Evolutionary conservation across 2,888 invertebrate genomes (phyloP).

Genomic region (Erynnis tages): DNA sequence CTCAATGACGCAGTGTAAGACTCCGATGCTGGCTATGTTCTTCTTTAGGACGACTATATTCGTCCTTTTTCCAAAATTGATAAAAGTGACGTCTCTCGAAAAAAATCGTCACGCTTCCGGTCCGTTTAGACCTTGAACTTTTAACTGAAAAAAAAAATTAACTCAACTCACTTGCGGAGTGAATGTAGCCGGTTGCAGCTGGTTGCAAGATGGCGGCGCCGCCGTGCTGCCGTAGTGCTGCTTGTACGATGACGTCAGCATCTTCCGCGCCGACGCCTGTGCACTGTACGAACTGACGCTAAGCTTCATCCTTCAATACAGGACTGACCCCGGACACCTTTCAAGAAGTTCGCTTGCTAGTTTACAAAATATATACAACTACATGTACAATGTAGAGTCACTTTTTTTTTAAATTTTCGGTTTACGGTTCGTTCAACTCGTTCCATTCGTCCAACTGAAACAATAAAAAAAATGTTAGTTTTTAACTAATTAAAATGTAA

Average conservation of each 20-base stretch:
- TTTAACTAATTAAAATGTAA: not conserved
- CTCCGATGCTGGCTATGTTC: too few relatives aligned
- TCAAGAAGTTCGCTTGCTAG: not conserved
- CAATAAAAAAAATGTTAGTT: not conserved
- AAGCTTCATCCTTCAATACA: constrained; percentile 84
- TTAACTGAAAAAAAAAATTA: not conserved
- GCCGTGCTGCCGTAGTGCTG: constrained; percentile 90
- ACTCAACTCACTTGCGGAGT: constrained; percentile 66
- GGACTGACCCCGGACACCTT: not conserved
- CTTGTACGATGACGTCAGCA: constrained; percentile 88
- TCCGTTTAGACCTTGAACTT: too few relatives aligned
- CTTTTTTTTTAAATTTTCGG: not conserved
- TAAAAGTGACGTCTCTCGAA: too few relatives aligned
- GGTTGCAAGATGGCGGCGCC: constrained; percentile 80
- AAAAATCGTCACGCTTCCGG: too few relatives aligned
- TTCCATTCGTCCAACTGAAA: constrained; percentile 6
- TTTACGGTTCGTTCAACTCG: not conserved
- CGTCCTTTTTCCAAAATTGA: too few relatives aligned
- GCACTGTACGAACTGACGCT: constrained; percentile 94
- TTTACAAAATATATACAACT: not conserved
- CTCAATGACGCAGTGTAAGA: too few relatives aligned
- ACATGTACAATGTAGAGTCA: not conserved
- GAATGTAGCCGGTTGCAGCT: constrained; percentile 61
- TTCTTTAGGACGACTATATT: too few relatives aligned
- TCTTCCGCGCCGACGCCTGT: constrained; percentile 94